phyloP scores from a whole-genome alignment of 2,888 invertebrate species.

The Neoscelio sp. region DNA sequence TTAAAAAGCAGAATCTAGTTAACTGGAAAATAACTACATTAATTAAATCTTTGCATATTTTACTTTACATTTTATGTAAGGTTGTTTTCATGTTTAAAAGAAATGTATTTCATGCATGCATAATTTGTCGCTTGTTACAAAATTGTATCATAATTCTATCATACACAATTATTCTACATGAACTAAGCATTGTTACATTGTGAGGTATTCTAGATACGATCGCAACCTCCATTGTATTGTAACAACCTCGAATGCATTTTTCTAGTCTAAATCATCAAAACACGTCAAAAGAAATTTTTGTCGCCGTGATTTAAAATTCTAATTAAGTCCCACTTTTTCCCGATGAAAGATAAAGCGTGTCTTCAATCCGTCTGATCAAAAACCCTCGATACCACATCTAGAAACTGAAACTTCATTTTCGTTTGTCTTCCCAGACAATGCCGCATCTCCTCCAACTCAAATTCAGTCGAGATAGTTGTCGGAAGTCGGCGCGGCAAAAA shows the following conservation, averaged over 20 bases:
- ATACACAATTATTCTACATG: slow-evolving; percentile 55
- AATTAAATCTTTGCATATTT: slow-evolving; percentile 30
- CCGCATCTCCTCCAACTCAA: slow-evolving; percentile 7
- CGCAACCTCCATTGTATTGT: slow-evolving; percentile 45
- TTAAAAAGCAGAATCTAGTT: slow-evolving; percentile 24
- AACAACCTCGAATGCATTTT: slow-evolving; percentile 7
- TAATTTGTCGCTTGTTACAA: slow-evolving; percentile 34
- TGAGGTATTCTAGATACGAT: slow-evolving; percentile 42
- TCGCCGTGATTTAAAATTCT: slow-evolving; percentile 47
- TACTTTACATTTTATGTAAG: not conserved
- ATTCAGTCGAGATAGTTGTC: slow-evolving; percentile 17
- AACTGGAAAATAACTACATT: slow-evolving; percentile 36
- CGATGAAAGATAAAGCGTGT: too few relatives aligned
- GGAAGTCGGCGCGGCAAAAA: slow-evolving; percentile 23
- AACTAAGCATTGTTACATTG: slow-evolving; percentile 51
- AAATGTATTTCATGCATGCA: slow-evolving; percentile 9
- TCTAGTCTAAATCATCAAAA: not conserved
- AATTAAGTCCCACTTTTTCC: slow-evolving; percentile 54
- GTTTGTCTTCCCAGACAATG: slow-evolving; percentile 1
- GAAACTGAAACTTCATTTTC: not conserved
- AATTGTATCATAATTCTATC: slow-evolving; percentile 57
- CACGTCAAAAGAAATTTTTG: slow-evolving; percentile 31
- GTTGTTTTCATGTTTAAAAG: not conserved
- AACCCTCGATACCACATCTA: not conserved
- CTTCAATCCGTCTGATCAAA: too few relatives aligned